phyloP scores from a whole-genome alignment of 2,888 invertebrate genomes.

The Pyrochroa serraticornis region DNA sequence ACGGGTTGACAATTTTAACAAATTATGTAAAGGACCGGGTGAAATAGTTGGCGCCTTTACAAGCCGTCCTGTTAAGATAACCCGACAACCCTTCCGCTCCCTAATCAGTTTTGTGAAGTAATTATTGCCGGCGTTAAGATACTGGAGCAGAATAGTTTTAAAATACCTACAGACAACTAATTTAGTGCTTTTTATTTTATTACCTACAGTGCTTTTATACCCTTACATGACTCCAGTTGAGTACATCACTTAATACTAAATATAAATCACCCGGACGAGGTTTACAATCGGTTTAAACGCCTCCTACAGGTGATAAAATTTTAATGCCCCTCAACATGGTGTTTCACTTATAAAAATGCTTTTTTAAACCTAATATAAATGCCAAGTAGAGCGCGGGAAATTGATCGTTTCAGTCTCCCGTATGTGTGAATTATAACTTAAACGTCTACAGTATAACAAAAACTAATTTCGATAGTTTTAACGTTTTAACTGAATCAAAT shows the following conservation, averaged over 20 bases:
- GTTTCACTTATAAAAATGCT: no score
- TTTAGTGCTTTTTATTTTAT: slow-evolving; percentile 8
- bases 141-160: slow-evolving; percentile 19
- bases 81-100: slow-evolving; percentile 34
- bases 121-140: slow-evolving; percentile 41
- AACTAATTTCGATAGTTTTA: no score
- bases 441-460: background rate
- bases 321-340: background rate
- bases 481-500: no score
- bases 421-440: background rate
- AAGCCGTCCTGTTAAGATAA: slow-evolving; percentile 37
- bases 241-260: no score
- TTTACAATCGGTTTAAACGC: background rate
- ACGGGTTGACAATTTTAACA: slow-evolving; percentile 11
- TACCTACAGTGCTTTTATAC: no score
- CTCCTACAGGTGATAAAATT: slow-evolving; percentile 16
- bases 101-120: slow-evolving; percentile 33
- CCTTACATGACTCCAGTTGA: no score
- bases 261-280: background rate
- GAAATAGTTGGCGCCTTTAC: slow-evolving; percentile 35
- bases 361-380: no score
- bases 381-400: no score
- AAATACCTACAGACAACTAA: slow-evolving; percentile 11
- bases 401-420: no score
- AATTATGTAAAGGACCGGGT: slow-evolving; percentile 19